A percentile compares a stretch with the other conserved stretches of the same genome.
These are phyloP conservation scores for Callipepla californica DNA, from an alignment of 2,113 vertebrate genomes.

Conservation along the genomic window DNA sequence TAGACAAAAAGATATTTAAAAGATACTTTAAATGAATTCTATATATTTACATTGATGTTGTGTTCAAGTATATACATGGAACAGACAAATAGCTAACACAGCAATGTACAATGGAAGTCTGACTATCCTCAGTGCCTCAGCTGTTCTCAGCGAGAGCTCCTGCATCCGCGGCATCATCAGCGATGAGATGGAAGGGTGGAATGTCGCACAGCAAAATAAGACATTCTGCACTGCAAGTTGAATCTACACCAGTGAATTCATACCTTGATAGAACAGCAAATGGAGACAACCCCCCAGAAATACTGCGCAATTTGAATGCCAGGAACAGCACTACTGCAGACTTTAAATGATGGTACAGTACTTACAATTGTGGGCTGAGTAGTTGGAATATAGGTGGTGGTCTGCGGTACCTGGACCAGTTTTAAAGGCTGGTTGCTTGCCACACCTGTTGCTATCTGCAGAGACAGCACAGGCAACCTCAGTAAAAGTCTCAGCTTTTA, in stretches of 20 bases:
- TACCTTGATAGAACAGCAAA: slow-evolving; percentile 53
- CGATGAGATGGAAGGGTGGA: slow-evolving; percentile 38
- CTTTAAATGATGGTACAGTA: slow-evolving; percentile 42
- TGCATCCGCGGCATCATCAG: background rate
- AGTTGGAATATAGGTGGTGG: slow-evolving; percentile 77
- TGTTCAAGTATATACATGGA: slow-evolving; percentile 54
- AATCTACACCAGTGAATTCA: slow-evolving; percentile 71
- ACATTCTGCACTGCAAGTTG: slow-evolving; percentile 66
- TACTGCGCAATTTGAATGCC: slow-evolving; percentile 47
- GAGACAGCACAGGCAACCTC: slow-evolving; percentile 80
- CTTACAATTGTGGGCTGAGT: slow-evolving; percentile 79
- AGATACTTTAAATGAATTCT: slow-evolving; percentile 50
- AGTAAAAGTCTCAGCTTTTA: slow-evolving; percentile 73
- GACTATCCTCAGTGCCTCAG: slow-evolving; percentile 3
- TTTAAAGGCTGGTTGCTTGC: slow-evolving; percentile 78
- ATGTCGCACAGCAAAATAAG: slow-evolving; percentile 67
- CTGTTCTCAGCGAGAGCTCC: background rate
- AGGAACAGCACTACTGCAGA: slow-evolving; percentile 52
- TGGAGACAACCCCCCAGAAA: slow-evolving; percentile 50
- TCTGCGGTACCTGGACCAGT: slow-evolving; percentile 76
- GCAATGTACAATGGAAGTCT: background rate
- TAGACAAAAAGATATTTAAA: slow-evolving; percentile 59
- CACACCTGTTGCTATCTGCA: slow-evolving; percentile 82
- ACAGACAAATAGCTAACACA: background rate
- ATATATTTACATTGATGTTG: slow-evolving; percentile 56